A percentile compares a stretch with the other conserved stretches of the same genome.
Evolutionary conservation across 2,888 invertebrate species (phyloP).

Genomic region (Protodeltote pygarga): DNA sequence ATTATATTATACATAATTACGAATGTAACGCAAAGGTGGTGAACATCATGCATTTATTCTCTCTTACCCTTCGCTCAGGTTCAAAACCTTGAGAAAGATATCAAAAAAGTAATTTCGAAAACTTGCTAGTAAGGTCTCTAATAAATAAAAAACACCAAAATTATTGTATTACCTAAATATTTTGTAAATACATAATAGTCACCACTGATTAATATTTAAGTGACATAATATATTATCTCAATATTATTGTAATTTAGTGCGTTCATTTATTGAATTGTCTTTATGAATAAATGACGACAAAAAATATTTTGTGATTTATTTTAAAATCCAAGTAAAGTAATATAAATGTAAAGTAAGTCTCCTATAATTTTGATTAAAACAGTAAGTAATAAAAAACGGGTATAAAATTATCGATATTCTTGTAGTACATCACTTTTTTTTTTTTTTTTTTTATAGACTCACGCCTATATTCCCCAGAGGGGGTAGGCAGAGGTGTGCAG

Average conservation of each 20-base stretch:
- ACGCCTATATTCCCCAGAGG: too few relatives aligned
- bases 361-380: too few relatives aligned
- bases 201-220: constrained; percentile 79
- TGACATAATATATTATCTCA: constrained; percentile 86
- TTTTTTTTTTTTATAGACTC: too few relatives aligned
- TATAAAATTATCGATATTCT: constrained; percentile 5
- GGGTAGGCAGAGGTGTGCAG: too few relatives aligned
- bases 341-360: too few relatives aligned
- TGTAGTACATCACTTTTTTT: constrained; percentile 14
- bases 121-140: constrained; percentile 12
- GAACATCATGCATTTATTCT: constrained; percentile 62
- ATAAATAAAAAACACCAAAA: constrained; percentile 31
- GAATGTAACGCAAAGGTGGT: constrained; percentile 69
- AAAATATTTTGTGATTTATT: constrained; percentile 49
- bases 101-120: constrained; percentile 1
- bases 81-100: constrained; percentile 22
- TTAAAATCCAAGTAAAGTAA: background rate
- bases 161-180: constrained; percentile 33
- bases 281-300: constrained; percentile 86
- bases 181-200: constrained; percentile 63
- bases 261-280: constrained; percentile 86
- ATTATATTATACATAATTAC: constrained; percentile 81
- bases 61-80: constrained; percentile 10
- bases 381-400: too few relatives aligned
- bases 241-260: constrained; percentile 85